Base-by-base conservation (phyloP, 2,113 vertebrate species). In the Lucifuga dentata region DNA sequence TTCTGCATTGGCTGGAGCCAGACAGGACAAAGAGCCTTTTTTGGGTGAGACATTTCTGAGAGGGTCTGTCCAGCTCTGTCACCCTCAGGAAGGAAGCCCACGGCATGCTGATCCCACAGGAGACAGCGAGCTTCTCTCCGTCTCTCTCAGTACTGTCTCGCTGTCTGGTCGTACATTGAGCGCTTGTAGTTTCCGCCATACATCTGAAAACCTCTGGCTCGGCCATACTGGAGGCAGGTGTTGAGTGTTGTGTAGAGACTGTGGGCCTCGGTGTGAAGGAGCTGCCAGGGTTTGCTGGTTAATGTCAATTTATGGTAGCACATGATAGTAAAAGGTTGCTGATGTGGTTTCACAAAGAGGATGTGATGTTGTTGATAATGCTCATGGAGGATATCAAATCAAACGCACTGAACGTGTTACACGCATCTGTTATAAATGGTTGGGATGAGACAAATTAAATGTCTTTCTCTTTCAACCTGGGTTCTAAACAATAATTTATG, bases 21-120 rank as follows among this genome's bases (percentile, higher is more conserved):
- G 59, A 58, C 58, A 5, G 69, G 62, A 90, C 87, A 90, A 89
- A 89, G 84, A 76, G 76, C 9, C 74, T 73, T 78, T 65, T 61
- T 41, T 76, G 21, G 40, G 15, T 0, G 39, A 74, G 86, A 74
- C 83, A 87, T 89, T 84, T 89, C 85, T 87, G 83, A 82, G 77
- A 81, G 74, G 76, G 81, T 73, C 62, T 58, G 75, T 78, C 52
- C 44, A 9, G 46, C 62, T 64, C 48, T 62, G 76, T 85, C 61
- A 61, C 67, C 62, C 65, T 50, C 68, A 81, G 81, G 78, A 81
- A 81, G 86, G 81, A 82, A 86, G 75, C 81, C 73, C 84, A 85
- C 74, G 15, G 44, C 74, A 74, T 83, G 76, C 77, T 86, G 86
- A 86, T 77, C 68, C 79, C 60, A 68, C 75, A 24, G 70, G 69